Base-by-base conservation (phyloP, 1,140 invertebrate species). In the Manduca sexta region DNA sequence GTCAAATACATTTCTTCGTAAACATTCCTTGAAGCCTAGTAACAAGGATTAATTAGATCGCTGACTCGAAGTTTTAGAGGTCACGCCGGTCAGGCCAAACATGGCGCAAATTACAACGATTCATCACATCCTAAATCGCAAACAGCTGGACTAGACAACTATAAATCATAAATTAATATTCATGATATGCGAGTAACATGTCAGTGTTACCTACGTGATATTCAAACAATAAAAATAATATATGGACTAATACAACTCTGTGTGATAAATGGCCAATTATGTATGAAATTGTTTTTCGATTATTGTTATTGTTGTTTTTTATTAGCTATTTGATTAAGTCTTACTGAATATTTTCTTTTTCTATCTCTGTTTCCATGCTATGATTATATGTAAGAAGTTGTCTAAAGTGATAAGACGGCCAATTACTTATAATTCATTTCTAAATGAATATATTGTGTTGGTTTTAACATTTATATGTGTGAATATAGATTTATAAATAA, bases 111-210 rank as follows among this genome's bases (percentile, higher is more conserved):
- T 40, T 40, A 40, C 38, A 17, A 40, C 14, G 6, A 40, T 40
- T 40, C 38, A 40, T 40, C 14, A 40, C 38, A 40, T 17, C 38
- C 38, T 40, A 40, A 40, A 40, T 40, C 38, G 10, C 38, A 13
- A 26, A 26, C 38, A 40, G 38, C 38, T 40, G 38, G 15, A 40
- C 38, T 18, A 40, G 38, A 40, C 38, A 40, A 18, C 38, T 40
- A 40, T 40, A 40, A 40, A 40, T 40, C 38, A 40, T 40, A 40
- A 40, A 40, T 40, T 40, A 40, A 40, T 40, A 50, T 47, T 47
- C 43, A 40, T 51, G 48, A 15, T 54, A 49, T 42, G 29, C 13
- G 52, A 38, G 35, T 21, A 26, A 46, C 51, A 40, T 40, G 41
- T 51, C 45, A 39, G 42, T 39, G 45, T 45, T 47, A 49, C 33